These are phyloP conservation scores for Aphidoletes aphidimyza DNA, from an alignment of 2,888 invertebrate genomes.

Conservation along the genomic window DNA sequence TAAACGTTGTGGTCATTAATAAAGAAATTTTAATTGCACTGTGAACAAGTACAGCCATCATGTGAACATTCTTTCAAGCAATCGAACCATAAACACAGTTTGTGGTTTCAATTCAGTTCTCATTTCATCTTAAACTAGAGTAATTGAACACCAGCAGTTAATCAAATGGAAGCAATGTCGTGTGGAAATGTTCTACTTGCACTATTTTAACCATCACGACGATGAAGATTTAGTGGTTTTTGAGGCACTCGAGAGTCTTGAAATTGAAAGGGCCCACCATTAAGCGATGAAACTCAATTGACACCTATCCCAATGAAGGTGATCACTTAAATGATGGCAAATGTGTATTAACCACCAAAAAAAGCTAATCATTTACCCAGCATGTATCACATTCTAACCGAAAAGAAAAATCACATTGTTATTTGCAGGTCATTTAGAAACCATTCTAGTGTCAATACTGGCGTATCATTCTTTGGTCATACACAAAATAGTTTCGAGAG, in stretches of 20 bases:
- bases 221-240: too few species aligned
- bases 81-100: conserved; percentile 51
- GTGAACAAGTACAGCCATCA: background rate
- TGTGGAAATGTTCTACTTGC: too few species aligned
- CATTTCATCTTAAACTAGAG: background rate
- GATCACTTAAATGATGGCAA: conserved; percentile 29
- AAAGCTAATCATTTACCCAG: conserved; percentile 55
- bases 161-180: background rate
- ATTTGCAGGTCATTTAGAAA: conserved; percentile 37
- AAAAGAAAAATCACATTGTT: background rate
- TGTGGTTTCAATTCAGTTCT: conserved; percentile 18
- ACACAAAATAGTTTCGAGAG: background rate
- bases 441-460: conserved; percentile 9
- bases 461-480: conserved; percentile 23
- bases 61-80: conserved; percentile 44
- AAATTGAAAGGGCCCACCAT: background rate
- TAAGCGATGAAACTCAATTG: too few species aligned
- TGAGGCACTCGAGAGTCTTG: too few species aligned
- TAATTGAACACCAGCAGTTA: conserved; percentile 42
- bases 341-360: background rate
- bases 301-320: background rate
- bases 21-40: conserved; percentile 46
- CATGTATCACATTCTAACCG: conserved; percentile 18
- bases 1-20: conserved; percentile 49
- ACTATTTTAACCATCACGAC: too few species aligned